These are phyloP conservation scores for Drosophila truncata DNA, from an alignment of 1,140 invertebrate genomes.

Conservation along the genomic window DNA sequence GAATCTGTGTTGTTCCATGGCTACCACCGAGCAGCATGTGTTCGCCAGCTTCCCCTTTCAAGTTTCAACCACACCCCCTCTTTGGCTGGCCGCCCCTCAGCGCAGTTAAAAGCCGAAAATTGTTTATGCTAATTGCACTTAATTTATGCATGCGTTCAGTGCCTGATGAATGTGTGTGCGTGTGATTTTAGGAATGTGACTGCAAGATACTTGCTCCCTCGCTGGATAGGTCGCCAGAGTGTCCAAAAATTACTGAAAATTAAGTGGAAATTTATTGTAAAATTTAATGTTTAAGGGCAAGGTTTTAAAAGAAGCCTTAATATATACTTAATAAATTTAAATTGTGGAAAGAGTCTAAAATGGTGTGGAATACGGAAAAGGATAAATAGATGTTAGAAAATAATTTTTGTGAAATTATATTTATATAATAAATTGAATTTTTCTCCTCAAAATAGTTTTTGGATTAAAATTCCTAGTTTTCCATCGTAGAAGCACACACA, in stretches of 20 bases:
- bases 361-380: no score
- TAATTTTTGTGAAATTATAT: neutral
- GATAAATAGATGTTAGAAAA: neutral
- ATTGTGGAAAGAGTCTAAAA: neutral
- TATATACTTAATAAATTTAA: no score
- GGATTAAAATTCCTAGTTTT: conserved; percentile 25
- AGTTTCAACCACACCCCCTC: conserved; percentile 12
- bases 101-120: conserved; percentile 76
- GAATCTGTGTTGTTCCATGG: conserved; percentile 32
- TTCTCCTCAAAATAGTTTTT: neutral
- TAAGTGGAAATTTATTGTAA: neutral
- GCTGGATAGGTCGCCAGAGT: conserved; percentile 48
- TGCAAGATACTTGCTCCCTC: conserved; percentile 49
- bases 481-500: neutral
- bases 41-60: conserved; percentile 35
- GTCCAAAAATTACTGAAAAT: neutral
- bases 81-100: conserved; percentile 7
- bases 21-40: conserved; percentile 40
- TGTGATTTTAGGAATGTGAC: conserved; percentile 32
- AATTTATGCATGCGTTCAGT: conserved; percentile 75
- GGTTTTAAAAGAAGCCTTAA: neutral
- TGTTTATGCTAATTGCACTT: conserved; percentile 83
- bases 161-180: conserved; percentile 25
- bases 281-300: neutral
- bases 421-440: neutral